These are phyloP conservation scores for Goniozus legneri DNA, from an alignment of 1,140 invertebrate genomes.

Conservation along the genomic window DNA sequence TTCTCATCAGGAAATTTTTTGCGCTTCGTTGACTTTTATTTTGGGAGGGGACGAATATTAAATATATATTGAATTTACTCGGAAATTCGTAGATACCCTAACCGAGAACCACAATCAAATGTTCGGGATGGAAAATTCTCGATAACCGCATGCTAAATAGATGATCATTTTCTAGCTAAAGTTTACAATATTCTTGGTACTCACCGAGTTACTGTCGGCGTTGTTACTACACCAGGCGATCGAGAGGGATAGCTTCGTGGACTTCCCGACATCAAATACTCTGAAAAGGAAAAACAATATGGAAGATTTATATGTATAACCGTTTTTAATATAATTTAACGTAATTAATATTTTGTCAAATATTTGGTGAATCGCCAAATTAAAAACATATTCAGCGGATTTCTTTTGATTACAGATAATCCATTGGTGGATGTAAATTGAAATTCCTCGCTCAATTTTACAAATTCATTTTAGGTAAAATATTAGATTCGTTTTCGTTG, in stretches of 20 bases:
- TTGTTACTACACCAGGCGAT: constrained; percentile 47
- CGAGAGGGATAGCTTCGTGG: constrained; percentile 48
- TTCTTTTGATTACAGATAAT: too few relatives aligned
- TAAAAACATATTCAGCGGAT: too few relatives aligned
- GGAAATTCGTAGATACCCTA: neutral
- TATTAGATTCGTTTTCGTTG: too few relatives aligned
- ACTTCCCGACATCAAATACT: constrained; percentile 56
- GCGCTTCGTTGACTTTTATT: constrained; percentile 32
- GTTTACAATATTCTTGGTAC: constrained; percentile 7
- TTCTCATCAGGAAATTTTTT: constrained; percentile 19
- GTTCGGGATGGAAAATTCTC: neutral
- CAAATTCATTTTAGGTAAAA: too few relatives aligned
- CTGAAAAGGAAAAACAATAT: constrained; percentile 53
- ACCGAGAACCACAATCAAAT: neutral
- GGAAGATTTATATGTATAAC: too few relatives aligned
- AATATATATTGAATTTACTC: constrained; percentile 24
- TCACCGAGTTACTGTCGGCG: constrained; percentile 43
- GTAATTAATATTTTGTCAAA: too few relatives aligned
- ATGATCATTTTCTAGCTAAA: neutral
- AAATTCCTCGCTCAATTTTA: too few relatives aligned
- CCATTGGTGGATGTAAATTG: too few relatives aligned
- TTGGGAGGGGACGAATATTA: constrained; percentile 22
- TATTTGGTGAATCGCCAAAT: too few relatives aligned
- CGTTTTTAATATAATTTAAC: too few relatives aligned
- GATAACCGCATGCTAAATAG: too few relatives aligned